Percentiles rank a stretch among this genome's conserved stretches.
phyloP scores from a whole-genome alignment of 2,888 invertebrate genomes.

The Oasisia sp. region DNA sequence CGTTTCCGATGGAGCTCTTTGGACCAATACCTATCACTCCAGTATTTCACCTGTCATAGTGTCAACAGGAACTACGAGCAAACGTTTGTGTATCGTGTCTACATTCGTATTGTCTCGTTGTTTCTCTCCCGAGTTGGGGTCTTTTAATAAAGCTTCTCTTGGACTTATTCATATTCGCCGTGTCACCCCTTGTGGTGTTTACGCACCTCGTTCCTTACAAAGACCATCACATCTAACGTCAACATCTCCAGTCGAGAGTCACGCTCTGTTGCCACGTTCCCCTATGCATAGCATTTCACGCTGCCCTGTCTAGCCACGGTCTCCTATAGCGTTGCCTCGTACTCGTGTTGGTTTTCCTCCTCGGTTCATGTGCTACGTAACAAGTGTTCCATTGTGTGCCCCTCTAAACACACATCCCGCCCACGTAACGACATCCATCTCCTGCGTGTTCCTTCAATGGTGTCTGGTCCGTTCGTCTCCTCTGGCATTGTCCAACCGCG shows the following conservation, averaged over 20 bases:
- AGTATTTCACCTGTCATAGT: neutral
- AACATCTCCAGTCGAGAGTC: neutral
- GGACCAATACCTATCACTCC: neutral
- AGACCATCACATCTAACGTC: neutral
- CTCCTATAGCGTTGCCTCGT: neutral
- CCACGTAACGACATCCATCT: neutral
- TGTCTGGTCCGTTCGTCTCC: neutral
- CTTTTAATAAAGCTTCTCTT: too few species aligned
- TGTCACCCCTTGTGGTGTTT: neutral
- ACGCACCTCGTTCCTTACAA: neutral
- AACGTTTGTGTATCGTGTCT: too few species aligned
- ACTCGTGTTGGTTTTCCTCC: neutral
- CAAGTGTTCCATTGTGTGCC: neutral
- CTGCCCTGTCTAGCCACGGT: neutral
- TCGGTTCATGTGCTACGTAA: neutral
- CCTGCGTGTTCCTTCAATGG: neutral
- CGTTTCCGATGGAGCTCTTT: neutral
- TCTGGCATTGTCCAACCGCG: neutral
- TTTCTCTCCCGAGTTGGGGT: too few species aligned
- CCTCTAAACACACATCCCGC: neutral
- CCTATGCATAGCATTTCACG: neutral
- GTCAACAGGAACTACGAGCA: too few species aligned
- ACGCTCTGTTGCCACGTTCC: neutral
- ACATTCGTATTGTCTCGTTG: neutral
- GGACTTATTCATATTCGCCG: too few species aligned